These are phyloP conservation scores for Drosophila subpulchrella DNA, from an alignment of 1,140 invertebrate genomes.

Conservation along the genomic window DNA sequence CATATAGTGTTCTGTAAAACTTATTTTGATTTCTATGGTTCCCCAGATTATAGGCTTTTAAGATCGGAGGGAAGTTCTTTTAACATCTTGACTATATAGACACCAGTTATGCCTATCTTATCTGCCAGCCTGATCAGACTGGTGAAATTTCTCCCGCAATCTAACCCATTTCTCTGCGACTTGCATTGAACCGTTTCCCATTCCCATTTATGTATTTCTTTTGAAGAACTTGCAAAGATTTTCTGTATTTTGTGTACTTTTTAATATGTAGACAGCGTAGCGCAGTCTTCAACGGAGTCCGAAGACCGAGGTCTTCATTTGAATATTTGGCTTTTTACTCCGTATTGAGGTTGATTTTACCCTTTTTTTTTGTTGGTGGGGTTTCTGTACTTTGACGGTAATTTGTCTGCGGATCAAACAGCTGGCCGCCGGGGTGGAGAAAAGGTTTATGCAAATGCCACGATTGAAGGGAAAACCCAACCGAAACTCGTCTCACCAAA, in stretches of 20 bases:
- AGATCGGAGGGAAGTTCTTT: too few relatives aligned
- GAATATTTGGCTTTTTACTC: conserved; percentile 33
- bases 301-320: conserved; percentile 19
- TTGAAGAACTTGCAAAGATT: conserved; percentile 16
- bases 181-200: conserved; percentile 2
- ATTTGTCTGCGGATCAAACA: conserved; percentile 71
- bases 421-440: conserved; percentile 33
- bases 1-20: too few relatives aligned
- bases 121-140: neutral
- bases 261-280: conserved; percentile 65
- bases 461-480: conserved; percentile 15
- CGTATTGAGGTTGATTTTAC: conserved; percentile 37
- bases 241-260: conserved; percentile 18
- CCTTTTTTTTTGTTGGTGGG: conserved; percentile 16
- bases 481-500: neutral
- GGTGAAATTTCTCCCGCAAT: conserved; percentile 11
- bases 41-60: too few relatives aligned
- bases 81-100: neutral
- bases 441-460: conserved; percentile 64
- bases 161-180: conserved; percentile 9
- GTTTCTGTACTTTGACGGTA: conserved; percentile 30
- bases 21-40: too few relatives aligned
- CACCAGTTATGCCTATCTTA: neutral
- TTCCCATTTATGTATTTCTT: conserved; percentile 18
- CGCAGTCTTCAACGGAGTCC: neutral